These are phyloP conservation scores for Leptobrachium ailaonicum DNA, from an alignment of 2,113 vertebrate species.

Conservation along the genomic window DNA sequence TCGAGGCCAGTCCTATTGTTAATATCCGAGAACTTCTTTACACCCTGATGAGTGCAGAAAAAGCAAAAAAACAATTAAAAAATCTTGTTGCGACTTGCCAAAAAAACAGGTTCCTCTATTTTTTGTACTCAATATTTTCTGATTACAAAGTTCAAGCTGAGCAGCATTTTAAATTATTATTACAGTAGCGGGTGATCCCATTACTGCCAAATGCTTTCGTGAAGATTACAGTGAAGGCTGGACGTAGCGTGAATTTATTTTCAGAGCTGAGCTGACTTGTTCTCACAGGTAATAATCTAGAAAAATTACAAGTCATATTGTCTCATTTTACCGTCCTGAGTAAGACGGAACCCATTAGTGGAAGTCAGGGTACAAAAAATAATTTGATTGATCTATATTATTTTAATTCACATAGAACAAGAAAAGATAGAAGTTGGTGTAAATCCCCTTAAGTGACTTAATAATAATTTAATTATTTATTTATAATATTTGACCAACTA, in stretches of 20 bases:
- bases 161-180: slow-evolving; percentile 49
- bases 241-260: slow-evolving; percentile 4
- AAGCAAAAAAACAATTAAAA: slow-evolving; percentile 4
- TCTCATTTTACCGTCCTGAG: neutral
- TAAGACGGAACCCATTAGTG: neutral
- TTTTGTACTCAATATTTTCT: slow-evolving; percentile 42
- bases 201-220: slow-evolving; percentile 31
- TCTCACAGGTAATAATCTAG: neutral
- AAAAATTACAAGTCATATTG: neutral
- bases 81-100: slow-evolving; percentile 27
- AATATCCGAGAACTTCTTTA: slow-evolving; percentile 37
- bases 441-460: too few relatives aligned
- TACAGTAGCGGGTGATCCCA: slow-evolving; percentile 35
- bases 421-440: too few relatives aligned
- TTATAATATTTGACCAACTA: too few relatives aligned
- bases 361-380: too few relatives aligned
- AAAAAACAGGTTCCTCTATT: slow-evolving; percentile 40
- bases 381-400: too few relatives aligned
- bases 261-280: neutral
- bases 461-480: too few relatives aligned
- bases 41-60: slow-evolving; percentile 35
- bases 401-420: too few relatives aligned
- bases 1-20: slow-evolving; percentile 40
- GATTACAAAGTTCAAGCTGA: slow-evolving; percentile 44
- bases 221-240: slow-evolving; percentile 29